Evolutionary conservation across 2,888 invertebrate species (phyloP).

Genomic region (Pristionchus maxplancki): DNA sequence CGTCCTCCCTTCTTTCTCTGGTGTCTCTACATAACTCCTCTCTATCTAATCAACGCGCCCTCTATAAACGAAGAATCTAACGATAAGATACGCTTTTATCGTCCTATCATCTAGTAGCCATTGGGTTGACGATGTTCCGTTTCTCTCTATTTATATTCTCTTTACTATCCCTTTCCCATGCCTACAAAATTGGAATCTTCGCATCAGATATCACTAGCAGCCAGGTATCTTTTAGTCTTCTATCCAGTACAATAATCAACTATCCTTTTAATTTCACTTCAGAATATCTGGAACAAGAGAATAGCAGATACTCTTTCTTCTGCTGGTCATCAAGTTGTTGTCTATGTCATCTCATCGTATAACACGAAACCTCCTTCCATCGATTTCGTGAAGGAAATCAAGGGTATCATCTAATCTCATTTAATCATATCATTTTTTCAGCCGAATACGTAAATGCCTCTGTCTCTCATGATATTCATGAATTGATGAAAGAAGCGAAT

Average conservation of each 20-base stretch:
- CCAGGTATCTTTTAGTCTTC: too few relatives aligned
- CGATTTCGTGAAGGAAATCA: not conserved
- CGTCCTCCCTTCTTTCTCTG: not conserved
- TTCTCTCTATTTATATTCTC: not conserved
- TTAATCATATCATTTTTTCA: not conserved
- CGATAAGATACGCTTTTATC: not conserved
- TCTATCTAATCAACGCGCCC: not conserved
- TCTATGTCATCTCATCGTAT: slow-evolving; percentile 36
- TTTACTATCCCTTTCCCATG: not conserved
- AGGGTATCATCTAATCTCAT: not conserved
- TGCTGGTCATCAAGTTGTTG: slow-evolving; percentile 28
- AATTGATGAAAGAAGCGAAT: slow-evolving; percentile 34
- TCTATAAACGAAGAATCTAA: not conserved
- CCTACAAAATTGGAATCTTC: slow-evolving; percentile 9
- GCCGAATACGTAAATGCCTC: slow-evolving; percentile 17
- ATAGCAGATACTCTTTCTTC: not conserved
- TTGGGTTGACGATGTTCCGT: not conserved
- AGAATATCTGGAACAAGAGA: slow-evolving; percentile 38
- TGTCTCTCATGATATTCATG: not conserved
- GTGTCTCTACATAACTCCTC: not conserved
- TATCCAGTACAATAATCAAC: too few relatives aligned
- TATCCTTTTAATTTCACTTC: not conserved
- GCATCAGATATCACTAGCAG: not conserved
- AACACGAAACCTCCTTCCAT: not conserved
- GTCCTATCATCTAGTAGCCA: not conserved